These are phyloP conservation scores for Centroberyx gerrardi DNA, from an alignment of 2,797 vertebrate genomes.

Conservation along the genomic window DNA sequence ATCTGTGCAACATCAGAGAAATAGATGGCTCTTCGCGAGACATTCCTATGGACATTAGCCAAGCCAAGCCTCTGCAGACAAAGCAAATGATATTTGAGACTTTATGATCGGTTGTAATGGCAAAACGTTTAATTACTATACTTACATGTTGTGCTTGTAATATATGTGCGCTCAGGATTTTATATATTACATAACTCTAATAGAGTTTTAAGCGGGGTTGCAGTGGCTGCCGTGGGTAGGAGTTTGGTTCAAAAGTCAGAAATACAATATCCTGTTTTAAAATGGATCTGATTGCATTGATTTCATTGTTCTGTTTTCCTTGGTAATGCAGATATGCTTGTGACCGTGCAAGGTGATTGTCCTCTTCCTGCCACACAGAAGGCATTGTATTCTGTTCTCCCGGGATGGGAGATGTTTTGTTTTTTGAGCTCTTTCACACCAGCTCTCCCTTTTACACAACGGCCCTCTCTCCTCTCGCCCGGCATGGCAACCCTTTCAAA, in stretches of 20 bases:
- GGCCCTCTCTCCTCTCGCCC: constrained; percentile 70
- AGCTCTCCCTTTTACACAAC: constrained; percentile 72
- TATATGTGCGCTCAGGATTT: neutral
- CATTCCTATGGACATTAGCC: constrained; percentile 65
- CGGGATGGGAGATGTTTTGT: constrained; percentile 76
- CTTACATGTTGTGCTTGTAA: neutral
- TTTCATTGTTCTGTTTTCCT: constrained; percentile 61
- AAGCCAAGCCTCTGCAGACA: constrained; percentile 9
- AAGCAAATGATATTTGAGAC: neutral
- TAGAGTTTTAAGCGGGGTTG: neutral
- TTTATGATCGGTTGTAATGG: constrained; percentile 3
- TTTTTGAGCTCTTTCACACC: constrained; percentile 80
- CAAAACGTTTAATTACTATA: constrained; percentile 7
- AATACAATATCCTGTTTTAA: constrained; percentile 66
- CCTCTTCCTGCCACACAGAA: constrained; percentile 73
- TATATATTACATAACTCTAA: neutral
- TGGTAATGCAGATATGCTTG: constrained; percentile 70
- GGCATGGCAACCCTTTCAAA: constrained; percentile 83
- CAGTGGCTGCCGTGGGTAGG: neutral
- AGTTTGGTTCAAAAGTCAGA: constrained; percentile 35
- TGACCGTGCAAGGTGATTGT: constrained; percentile 68
- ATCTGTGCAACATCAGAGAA: constrained; percentile 78
- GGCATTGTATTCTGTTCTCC: constrained; percentile 69
- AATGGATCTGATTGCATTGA: constrained; percentile 67
- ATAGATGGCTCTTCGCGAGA: constrained; percentile 68